phyloP scores from a whole-genome alignment of 1,140 invertebrate genomes.

The Lepidurus apus region DNA sequence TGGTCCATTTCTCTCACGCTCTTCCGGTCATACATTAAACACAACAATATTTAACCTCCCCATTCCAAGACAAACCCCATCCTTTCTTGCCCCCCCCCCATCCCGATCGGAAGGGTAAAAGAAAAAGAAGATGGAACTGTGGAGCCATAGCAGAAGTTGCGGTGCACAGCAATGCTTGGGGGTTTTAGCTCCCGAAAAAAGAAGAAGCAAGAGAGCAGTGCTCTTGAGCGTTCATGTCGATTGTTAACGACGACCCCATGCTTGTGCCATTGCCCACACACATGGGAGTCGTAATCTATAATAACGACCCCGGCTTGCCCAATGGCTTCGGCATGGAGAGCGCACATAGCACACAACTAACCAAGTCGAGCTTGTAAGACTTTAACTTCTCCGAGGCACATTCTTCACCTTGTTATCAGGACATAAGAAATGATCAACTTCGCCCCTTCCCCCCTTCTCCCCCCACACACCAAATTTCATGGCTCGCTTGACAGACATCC shows the following conservation, averaged over 20 bases:
- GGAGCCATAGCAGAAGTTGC: too few species aligned
- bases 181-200: too few species aligned
- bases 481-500: slow-evolving; percentile 12
- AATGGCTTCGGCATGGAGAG: neutral
- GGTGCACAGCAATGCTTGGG: too few species aligned
- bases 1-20: neutral
- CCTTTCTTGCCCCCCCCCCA: neutral
- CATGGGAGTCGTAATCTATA: slow-evolving; percentile 21
- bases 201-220: neutral
- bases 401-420: slow-evolving; percentile 21
- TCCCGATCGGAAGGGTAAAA: neutral
- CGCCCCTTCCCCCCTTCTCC: neutral
- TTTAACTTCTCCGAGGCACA: neutral
- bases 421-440: slow-evolving; percentile 19
- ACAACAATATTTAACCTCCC: slow-evolving; percentile 19
- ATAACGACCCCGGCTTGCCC: neutral
- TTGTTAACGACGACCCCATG: slow-evolving; percentile 18
- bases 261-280: neutral
- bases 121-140: too few species aligned
- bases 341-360: neutral
- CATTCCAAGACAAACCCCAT: neutral
- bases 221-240: neutral
- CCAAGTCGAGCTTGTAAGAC: neutral
- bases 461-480: slow-evolving; percentile 2
- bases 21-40: slow-evolving; percentile 21